Evolutionary conservation across 2,888 invertebrate species (phyloP), one percentile per base, ranked within the genome.

Genomic region (Dermolepida albohirtum): DNA sequence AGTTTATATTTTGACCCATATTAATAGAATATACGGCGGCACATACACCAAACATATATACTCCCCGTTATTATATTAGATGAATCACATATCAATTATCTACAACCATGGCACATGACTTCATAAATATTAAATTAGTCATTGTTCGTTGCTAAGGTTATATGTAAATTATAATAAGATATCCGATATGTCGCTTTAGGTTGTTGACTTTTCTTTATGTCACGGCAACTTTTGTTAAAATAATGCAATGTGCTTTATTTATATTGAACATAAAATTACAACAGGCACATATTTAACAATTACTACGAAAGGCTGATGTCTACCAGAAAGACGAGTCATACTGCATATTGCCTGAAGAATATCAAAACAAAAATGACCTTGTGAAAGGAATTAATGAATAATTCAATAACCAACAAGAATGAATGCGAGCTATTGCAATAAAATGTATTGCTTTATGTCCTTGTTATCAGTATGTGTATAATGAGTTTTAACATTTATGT

Each of bases 1-100:
- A 49, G 29, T 62, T 47, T 62, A 34, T 62, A 62, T 62, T 62
- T 62, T 62, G 59, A 62, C 59, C 59, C 59, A 62, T 17, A 62
- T 62, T 62, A 62, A 49, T 62, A 43, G 34, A 34, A 34, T 34
- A 34, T 10, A 34, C 34, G 10, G 34, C 6, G 34, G 34, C 34
- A 34, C 43, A 34, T 8, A 52, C n/a, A 22, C n/a, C 29, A 34
- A 47, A 62, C 22, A 14, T 10, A 11, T 10, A 12, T 12, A n/a
- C 27, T 14, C 47, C 29, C 47, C n/a, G 47, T 62, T 62, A 62
- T 62, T 62, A 47, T 43, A 29, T 62, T 62, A 62, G 47, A 29
- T 49, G 59, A 62, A 62, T 62, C 59, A 62, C 47, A 62, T 47
- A 47, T 47, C 47, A 62, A 62, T 62, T 62, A 62, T 47, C 59